Evolutionary conservation across 1,140 invertebrate genomes (phyloP), one percentile per base, ranked within the genome.

Genomic region (Brachionus plicatilis): DNA sequence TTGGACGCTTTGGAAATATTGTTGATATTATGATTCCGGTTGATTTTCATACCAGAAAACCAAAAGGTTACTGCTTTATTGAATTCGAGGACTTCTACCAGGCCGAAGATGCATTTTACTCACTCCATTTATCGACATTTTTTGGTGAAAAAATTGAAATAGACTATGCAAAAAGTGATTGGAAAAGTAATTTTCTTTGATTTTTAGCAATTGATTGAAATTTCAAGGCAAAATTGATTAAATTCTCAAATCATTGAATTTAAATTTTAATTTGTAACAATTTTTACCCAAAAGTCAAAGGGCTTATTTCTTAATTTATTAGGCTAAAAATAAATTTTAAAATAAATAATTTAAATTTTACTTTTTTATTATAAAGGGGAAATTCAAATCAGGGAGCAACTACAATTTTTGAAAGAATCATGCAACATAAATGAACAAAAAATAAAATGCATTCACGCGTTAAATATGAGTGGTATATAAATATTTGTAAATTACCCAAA

Each of bases 11-110:
- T 88, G 91, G 91, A 17, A 88, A 87, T 14, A 86, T 91, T 53
- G 88, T 87, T 79, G 91, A 91, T 88, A 90, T 91, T 20, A 91
- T 91, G 85, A 88, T 91, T 66, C 91, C 91, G 29, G 75, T 90
- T 80, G 90, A 91, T 87, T 91, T 90, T 86, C 90, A 90, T 86
- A 90, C 88, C 12, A 86, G 89, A 70, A 85, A 87, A 84, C 87
- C 89, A 1, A 86, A 91, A 85, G 91, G 91, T 43, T 91, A 91
- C 88, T 89, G 90, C 66, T 91, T 91, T 85, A 88, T 91, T 78
- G 90, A 91, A 90, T 91, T 90, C 88, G 85, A 88, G 43, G 82
- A 84, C 37, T 82, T 82, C 60, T 82, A 82, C 24, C 79, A 82
- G 14, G 79, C 79, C n/a, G 79, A 82, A 68, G 79, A 82, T 24